Conservation (phyloP, 2,888 invertebrate species). For the Bombylius major region DNA sequence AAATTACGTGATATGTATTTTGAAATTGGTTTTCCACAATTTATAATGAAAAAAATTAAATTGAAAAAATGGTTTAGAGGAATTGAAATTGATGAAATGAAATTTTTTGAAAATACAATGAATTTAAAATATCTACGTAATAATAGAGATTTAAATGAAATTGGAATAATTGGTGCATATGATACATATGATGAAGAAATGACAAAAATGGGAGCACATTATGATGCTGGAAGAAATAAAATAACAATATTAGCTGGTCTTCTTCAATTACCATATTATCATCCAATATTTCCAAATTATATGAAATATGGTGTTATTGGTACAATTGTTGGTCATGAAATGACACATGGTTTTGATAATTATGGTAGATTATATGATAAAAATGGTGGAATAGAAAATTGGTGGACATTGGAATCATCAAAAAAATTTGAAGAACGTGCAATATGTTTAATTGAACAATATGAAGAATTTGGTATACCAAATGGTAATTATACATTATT, state of each 20-base stretch:
- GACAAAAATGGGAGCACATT: not conserved
- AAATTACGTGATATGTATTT: not conserved
- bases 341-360: slow-evolving; percentile 1
- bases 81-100: not conserved
- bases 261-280: slow-evolving; percentile 1
- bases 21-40: not conserved
- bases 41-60: not conserved
- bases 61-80: not conserved
- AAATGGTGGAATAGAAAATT: not conserved
- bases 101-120: slow-evolving; percentile 2
- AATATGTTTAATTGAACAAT: not conserved
- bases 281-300: not conserved
- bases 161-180: not conserved
- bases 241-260: not conserved
- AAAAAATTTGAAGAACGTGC: not conserved
- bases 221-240: not conserved
- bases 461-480: not conserved
- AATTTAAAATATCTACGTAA: not conserved
- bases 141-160: not conserved
- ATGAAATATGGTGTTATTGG: slow-evolving; percentile 2
- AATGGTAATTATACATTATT: not conserved
- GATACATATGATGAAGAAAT: not conserved
- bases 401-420: not conserved
- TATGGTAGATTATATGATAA: not conserved
- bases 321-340: not conserved